Evolutionary conservation across 2,797 vertebrate species (phyloP).

Genomic region (Hippopotamyrus pictus): DNA sequence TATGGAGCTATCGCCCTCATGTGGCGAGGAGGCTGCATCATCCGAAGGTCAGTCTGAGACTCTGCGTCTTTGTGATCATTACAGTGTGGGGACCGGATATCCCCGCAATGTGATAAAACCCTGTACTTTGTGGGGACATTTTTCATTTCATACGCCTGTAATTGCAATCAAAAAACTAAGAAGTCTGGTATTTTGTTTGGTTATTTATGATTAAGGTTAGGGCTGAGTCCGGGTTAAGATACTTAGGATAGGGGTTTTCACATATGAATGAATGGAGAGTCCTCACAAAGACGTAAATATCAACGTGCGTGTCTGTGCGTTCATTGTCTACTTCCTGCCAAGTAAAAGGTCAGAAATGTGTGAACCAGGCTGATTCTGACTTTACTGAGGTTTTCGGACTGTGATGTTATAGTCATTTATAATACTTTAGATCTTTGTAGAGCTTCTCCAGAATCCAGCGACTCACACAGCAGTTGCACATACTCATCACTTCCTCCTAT

Average conservation of each 20-base stretch:
- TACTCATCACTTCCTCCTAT: not conserved
- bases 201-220: not conserved
- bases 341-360: not conserved
- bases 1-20: conserved; percentile 94
- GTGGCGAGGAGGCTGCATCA: conserved; percentile 98
- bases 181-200: not conserved
- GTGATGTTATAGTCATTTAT: not conserved
- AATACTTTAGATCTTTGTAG: not conserved
- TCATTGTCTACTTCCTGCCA: not conserved
- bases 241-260: not conserved
- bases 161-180: not conserved
- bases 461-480: not conserved
- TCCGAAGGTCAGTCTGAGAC: conserved; percentile 72
- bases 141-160: not conserved
- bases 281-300: not conserved
- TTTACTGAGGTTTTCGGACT: not conserved
- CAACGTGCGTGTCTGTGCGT: not conserved
- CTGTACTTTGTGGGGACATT: not conserved
- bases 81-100: not conserved
- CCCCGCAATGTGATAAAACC: not conserved
- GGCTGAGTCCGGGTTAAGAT: not conserved
- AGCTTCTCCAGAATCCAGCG: not conserved
- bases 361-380: not conserved
- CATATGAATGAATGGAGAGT: not conserved
- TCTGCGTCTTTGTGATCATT: not conserved